phyloP scores from a whole-genome alignment of 2,888 invertebrate genomes.

The Cryptosula pallasiana region DNA sequence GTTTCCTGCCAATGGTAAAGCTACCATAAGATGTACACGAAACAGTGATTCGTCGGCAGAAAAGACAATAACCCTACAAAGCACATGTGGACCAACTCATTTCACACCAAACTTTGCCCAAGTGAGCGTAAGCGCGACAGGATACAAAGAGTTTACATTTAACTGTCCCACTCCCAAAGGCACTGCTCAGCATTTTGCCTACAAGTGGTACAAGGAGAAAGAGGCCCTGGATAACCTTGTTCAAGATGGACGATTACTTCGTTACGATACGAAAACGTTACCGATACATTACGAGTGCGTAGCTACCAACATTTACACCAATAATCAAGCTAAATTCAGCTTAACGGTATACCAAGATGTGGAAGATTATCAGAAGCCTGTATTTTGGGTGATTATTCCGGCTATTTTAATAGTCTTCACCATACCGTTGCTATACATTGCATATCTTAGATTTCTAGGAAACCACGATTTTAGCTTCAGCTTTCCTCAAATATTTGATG shows the following conservation, averaged over 20 bases:
- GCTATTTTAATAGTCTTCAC: background rate
- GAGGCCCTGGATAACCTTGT: background rate
- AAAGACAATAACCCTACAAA: no score
- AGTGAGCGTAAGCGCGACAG: background rate
- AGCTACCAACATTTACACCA: background rate
- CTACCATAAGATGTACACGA: no score
- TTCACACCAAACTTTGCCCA: background rate
- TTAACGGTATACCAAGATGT: background rate
- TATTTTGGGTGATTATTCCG: background rate
- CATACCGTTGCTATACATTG: background rate
- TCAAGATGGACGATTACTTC: background rate
- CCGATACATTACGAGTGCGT: background rate
- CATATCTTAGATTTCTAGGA: background rate
- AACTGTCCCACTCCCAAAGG: conserved; percentile 2
- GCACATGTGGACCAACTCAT: background rate
- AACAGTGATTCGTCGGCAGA: no score
- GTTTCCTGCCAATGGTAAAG: no score
- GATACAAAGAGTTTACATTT: background rate
- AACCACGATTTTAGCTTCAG: background rate
- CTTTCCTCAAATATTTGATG: background rate
- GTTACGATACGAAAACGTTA: background rate
- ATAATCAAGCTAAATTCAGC: background rate
- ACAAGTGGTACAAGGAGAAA: background rate
- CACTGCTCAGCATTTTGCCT: background rate
- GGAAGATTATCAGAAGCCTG: background rate